Evolutionary conservation across 2,888 invertebrate species (phyloP).

Genomic region (Neoitamus cyanurus): DNA sequence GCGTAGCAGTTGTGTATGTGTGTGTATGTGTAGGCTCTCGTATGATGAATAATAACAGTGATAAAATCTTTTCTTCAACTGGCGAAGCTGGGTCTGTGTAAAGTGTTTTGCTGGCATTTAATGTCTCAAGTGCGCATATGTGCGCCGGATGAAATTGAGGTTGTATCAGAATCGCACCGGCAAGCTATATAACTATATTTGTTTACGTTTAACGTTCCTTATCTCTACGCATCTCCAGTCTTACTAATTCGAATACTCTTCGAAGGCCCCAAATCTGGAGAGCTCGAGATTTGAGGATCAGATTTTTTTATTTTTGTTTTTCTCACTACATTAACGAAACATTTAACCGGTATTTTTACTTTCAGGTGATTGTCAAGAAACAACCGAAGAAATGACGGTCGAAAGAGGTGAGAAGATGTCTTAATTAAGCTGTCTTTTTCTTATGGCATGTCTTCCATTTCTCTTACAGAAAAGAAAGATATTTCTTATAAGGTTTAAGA

Average conservation of each 20-base stretch:
- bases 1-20: neutral
- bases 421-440: neutral
- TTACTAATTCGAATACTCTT: conserved; percentile 29
- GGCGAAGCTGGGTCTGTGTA: conserved; percentile 37
- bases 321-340: neutral
- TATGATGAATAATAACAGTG: conserved; percentile 46
- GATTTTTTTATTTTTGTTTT: neutral
- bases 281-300: neutral
- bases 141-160: neutral
- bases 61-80: conserved; percentile 47
- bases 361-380: conserved; percentile 66
- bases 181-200: conserved; percentile 6
- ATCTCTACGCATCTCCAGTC: conserved; percentile 12
- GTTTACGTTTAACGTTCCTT: conserved; percentile 29
- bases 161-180: conserved; percentile 4
- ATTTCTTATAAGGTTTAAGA: too few species aligned
- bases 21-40: neutral
- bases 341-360: conserved; percentile 46
- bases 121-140: conserved; percentile 9
- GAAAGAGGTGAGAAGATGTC: conserved; percentile 61
- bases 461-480: neutral
- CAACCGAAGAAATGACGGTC: conserved; percentile 65
- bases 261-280: neutral
- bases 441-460: neutral
- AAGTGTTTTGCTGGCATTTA: neutral